Conservation (phyloP, 2,797 vertebrate genomes). For the Macroramphosus scolopax region DNA sequence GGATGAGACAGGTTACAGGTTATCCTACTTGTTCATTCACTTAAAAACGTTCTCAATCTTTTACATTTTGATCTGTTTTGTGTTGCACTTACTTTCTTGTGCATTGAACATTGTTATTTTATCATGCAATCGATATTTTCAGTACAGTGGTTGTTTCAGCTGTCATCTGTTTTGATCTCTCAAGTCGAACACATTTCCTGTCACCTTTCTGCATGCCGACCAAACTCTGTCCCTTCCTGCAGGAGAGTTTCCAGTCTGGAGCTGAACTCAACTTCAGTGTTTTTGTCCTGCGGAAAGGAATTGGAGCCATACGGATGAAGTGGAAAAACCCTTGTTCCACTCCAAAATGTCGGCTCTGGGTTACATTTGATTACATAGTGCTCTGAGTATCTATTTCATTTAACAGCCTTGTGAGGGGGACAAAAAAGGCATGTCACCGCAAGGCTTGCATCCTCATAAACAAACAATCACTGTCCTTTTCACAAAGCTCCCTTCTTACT, state of each 20-base stretch:
- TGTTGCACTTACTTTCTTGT: too few relatives aligned
- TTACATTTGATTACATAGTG: conserved; percentile 55
- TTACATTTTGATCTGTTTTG: too few relatives aligned
- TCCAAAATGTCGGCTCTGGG: conserved; percentile 39
- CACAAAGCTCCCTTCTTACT: conserved; percentile 61
- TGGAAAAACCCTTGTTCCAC: conserved; percentile 37
- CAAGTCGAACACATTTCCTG: conserved; percentile 14
- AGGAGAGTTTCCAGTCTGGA: conserved; percentile 15
- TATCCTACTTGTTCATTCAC: conserved; percentile 11
- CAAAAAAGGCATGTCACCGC: conserved; percentile 53
- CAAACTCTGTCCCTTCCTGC: conserved; percentile 16
- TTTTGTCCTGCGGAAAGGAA: conserved; percentile 37
- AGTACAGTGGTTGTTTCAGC: neutral
- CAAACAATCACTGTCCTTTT: conserved; percentile 66
- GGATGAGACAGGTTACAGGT: neutral
- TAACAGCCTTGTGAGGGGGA: conserved; percentile 39
- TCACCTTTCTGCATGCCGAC: conserved; percentile 14
- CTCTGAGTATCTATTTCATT: conserved; percentile 55
- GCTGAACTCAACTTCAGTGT: conserved; percentile 25
- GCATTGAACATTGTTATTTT: too few relatives aligned
- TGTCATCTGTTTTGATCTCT: conserved; percentile 2
- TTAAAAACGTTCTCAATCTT: too few relatives aligned
- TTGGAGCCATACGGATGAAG: conserved; percentile 32
- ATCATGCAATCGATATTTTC: neutral
- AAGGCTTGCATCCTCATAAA: conserved; percentile 66